Evolutionary conservation across 2,113 vertebrate genomes (phyloP), one percentile per base, ranked within the genome.

Genomic region (Blennius ocellaris): DNA sequence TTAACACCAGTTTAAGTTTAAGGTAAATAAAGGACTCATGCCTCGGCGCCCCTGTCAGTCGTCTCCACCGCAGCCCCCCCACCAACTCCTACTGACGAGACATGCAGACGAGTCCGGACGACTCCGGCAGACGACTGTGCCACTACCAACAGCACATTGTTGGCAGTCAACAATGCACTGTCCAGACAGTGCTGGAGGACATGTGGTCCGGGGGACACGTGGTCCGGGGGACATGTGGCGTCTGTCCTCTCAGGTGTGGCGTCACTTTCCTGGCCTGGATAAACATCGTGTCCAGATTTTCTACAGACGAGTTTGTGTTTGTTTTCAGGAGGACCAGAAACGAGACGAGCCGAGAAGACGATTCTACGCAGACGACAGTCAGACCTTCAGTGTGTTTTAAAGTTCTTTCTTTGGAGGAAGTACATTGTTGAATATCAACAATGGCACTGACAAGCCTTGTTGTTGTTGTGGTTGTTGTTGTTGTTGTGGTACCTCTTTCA

Each of bases 111-210:
- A n/a, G n/a, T n/a, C n/a, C n/a, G n/a, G n/a, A n/a, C n/a, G n/a
- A n/a, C n/a, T n/a, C n/a, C n/a, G n/a, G n/a, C n/a, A n/a, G n/a
- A n/a, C n/a, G n/a, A n/a, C n/a, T n/a, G n/a, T n/a, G 90, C 85
- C 80, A 90, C 95, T 94, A 95, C 92, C 94, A 96, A 95, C 95
- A 97, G 96, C 93, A 96, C 95, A 96, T 97, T 97, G 96, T 96
- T 97, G 96, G 93, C 92, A 91, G 92, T 95, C 96, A 97, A 96
- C 96, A 97, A 96, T 95, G 95, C 95, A 95, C 96, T 30, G 95
- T 95, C 94, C 95, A 91, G 81, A 94, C 92, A 94, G 93, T 90
- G 95, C 95, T 93, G 93, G 91, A n/a, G n/a, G n/a, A n/a, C n/a
- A 93, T 87, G 89, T 87, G 73, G 82, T 80, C 69, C 67, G 74